Evolutionary conservation across 2,888 invertebrate species (phyloP).

Genomic region (Andrena chrysosceles): DNA sequence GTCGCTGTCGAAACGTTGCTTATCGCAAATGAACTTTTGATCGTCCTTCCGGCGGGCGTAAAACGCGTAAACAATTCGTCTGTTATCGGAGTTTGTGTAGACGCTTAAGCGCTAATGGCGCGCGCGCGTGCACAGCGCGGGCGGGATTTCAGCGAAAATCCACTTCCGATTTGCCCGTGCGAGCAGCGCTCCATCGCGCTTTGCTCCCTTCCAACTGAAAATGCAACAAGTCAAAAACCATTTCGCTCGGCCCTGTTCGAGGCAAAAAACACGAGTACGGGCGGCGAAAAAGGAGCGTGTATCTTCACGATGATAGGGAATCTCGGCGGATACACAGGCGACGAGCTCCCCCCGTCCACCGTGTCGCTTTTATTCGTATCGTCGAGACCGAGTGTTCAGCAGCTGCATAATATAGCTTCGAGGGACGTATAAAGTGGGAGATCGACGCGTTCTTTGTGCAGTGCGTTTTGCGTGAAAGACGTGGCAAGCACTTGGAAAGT

Average conservation of each 20-base stretch:
- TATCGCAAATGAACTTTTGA: conserved; percentile 48
- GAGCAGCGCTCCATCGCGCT: not conserved
- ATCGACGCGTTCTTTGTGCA: not conserved
- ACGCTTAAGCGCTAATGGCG: conserved; percentile 46
- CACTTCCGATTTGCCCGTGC: conserved; percentile 5
- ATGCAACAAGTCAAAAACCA: conserved; percentile 45
- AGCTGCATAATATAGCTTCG: conserved; percentile 1
- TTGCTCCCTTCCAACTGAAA: conserved; percentile 5
- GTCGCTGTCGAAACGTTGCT: conserved; percentile 45
- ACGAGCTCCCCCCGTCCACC: not conserved
- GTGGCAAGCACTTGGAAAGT: conserved; percentile 3
- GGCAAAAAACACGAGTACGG: not conserved
- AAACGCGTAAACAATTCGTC: conserved; percentile 42
- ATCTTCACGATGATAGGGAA: not conserved
- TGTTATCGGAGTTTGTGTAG: conserved; percentile 28
- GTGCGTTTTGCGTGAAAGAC: not conserved
- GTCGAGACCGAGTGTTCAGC: not conserved
- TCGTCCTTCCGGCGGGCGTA: conserved; percentile 42
- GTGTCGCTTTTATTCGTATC: conserved; percentile 9
- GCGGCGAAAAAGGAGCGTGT: not conserved
- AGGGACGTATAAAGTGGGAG: not conserved
- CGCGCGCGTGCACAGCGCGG: not conserved
- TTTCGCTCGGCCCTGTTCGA: not conserved
- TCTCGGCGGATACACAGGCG: not conserved
- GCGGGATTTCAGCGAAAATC: conserved; percentile 35